phyloP scores from a whole-genome alignment of 2,113 vertebrate species.

The Pholis gunnellus region DNA sequence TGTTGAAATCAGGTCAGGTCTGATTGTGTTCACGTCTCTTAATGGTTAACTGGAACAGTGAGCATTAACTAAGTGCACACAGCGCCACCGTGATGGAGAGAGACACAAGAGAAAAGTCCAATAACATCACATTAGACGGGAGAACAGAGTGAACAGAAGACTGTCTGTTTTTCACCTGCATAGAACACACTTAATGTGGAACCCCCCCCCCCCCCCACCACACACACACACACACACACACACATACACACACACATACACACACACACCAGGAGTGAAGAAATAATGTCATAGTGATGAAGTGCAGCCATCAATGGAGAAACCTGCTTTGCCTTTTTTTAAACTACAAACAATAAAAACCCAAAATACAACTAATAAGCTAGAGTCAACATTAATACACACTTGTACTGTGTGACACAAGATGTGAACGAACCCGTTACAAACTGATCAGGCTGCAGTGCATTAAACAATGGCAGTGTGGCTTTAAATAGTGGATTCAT shows the following conservation, averaged over 20 bases:
- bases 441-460: constrained; percentile 1
- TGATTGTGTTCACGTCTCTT: not conserved
- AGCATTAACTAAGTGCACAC: not conserved
- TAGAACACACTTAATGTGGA: not conserved
- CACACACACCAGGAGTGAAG: too few relatives aligned
- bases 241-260: too few relatives aligned
- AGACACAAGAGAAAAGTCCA: not conserved
- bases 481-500: constrained; percentile 4
- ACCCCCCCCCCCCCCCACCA: too few relatives aligned
- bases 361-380: not conserved
- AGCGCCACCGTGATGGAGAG: not conserved
- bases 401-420: not conserved
- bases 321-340: constrained; percentile 4
- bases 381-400: not conserved
- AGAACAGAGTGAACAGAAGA: not conserved
- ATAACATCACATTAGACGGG: constrained; percentile 19
- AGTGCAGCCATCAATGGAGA: not conserved
- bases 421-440: not conserved
- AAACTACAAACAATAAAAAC: constrained; percentile 20
- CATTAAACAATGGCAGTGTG: constrained; percentile 15
- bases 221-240: too few relatives aligned
- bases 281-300: too few relatives aligned
- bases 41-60: not conserved
- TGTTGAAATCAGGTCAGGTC: not conserved
- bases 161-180: not conserved